Evolutionary conservation across 2,797 vertebrate species (phyloP).

Genomic region (Xerus rutilus): DNA sequence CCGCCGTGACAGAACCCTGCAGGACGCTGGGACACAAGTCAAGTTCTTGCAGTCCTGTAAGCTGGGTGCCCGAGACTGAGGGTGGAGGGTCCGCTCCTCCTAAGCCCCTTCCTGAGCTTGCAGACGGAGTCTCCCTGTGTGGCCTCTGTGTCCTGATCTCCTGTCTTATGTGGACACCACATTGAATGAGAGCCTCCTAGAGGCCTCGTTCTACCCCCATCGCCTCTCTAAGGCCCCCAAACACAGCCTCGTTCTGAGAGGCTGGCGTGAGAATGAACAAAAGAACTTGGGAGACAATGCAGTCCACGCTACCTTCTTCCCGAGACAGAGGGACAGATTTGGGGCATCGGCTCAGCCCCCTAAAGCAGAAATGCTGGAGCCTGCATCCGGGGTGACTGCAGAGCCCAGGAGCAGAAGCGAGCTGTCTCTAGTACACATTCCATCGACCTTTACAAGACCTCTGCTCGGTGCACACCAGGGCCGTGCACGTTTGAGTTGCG

Average conservation of each 20-base stretch:
- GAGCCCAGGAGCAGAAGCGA: accelerated
- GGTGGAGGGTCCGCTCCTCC: too few relatives aligned
- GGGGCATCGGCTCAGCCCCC: accelerated
- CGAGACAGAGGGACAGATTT: too few relatives aligned
- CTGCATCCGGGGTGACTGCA: accelerated
- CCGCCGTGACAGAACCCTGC: accelerated
- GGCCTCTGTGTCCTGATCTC: too few relatives aligned
- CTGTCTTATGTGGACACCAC: neutral
- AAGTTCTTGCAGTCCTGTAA: too few relatives aligned
- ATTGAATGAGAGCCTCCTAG: neutral
- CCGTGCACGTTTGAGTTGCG: accelerated
- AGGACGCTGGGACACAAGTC: too few relatives aligned
- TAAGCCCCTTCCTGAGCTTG: neutral
- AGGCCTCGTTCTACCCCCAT: neutral
- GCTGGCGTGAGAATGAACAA: too few relatives aligned
- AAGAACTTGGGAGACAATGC: neutral
- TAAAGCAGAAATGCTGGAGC: accelerated
- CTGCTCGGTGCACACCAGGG: accelerated
- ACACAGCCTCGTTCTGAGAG: neutral
- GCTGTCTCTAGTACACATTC: accelerated
- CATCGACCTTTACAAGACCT: neutral
- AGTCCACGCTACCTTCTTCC: neutral
- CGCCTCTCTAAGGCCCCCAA: neutral
- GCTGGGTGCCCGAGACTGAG: too few relatives aligned
- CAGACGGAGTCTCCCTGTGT: accelerated